Percentiles rank a stretch among this genome's conserved stretches.
phyloP scores from a whole-genome alignment of 1,140 invertebrate species.

The Aphelenchoides avenae region DNA sequence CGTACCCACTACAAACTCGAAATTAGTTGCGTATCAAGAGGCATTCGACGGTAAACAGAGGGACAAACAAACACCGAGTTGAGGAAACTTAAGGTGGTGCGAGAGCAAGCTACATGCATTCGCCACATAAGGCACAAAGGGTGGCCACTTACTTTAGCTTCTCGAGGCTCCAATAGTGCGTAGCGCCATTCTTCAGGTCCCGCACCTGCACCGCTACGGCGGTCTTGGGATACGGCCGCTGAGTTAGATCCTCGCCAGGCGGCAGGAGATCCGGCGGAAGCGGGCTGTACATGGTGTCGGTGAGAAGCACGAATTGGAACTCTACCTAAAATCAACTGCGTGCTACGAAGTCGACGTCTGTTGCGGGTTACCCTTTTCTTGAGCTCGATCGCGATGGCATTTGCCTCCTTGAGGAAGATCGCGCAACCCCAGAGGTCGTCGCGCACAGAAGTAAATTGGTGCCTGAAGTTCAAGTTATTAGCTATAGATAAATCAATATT shows the following conservation, averaged over 20 bases:
- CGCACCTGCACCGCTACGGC: slow-evolving; percentile 98
- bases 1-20: too few species aligned
- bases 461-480: too few species aligned
- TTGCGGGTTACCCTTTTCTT: slow-evolving; percentile 88
- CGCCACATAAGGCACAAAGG: too few species aligned
- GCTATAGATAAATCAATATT: too few species aligned
- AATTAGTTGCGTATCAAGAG: too few species aligned
- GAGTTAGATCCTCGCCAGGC: slow-evolving; percentile 68
- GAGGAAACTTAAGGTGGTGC: too few species aligned
- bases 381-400: slow-evolving; percentile 96
- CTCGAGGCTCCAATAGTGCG: slow-evolving; percentile 96
- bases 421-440: slow-evolving; percentile 99
- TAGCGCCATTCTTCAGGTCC: slow-evolving; percentile 95
- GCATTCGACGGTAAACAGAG: too few species aligned
- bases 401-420: slow-evolving; percentile 95
- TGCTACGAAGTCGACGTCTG: too few species aligned
- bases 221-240: slow-evolving; percentile 74
- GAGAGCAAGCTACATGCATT: too few species aligned
- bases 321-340: slow-evolving; percentile 82
- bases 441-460: slow-evolving; percentile 94
- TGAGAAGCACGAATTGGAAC: slow-evolving; percentile 96
- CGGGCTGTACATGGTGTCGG: slow-evolving; percentile 95
- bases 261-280: slow-evolving; percentile 76
- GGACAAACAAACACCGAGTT: too few species aligned
- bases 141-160: slow-evolving; percentile 91